Evolutionary conservation across 2,888 invertebrate species (phyloP), one percentile per base, ranked within the genome.

Genomic region (Acanthosepion esculentum): DNA sequence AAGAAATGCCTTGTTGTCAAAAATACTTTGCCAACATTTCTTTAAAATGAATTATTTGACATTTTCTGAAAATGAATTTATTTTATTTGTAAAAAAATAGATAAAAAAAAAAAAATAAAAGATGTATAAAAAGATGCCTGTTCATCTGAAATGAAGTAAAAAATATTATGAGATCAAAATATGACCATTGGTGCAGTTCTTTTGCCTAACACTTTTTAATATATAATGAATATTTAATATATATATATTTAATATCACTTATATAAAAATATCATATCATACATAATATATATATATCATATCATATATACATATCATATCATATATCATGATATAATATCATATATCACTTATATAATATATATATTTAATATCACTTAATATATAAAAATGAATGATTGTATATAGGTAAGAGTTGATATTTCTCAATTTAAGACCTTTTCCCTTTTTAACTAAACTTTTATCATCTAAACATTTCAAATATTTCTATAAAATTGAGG

Each of bases 371-470:
- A 50, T 50, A 50, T 78, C n/a, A 78, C 78, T n/a, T 78, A 33
- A 78, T 78, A 78, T n/a, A 78, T 78, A 78, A 78, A 78, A 78
- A 78, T 78, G 78, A 78, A 78, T n/a, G 78, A 78, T 33, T 78
- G 78, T 78, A n/a, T n/a, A n/a, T 23, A 8, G 41, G 41, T 41
- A 41, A 41, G 41, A 10, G 78, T 2, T n/a, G n/a, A 12, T 29
- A 0, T 78, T 64, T 78, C n/a, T 78, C 10, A 55, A n/a, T 78
- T 78, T 18, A 78, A 78, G 8, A n/a, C n/a, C 18, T 78, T 78
- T 1, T 78, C 3, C 78, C 10, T 0, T 78, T 78, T n/a, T 78
- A 12, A n/a, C 78, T 10, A n/a, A n/a, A 26, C 26, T 15, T 53
- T 41, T 41, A 41, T 41, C 2, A 41, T 53, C 50, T 26, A 64